Evolutionary conservation across 2,797 vertebrate genomes (phyloP), one percentile per base, ranked within the genome.

Genomic region (Avahi laniger): DNA sequence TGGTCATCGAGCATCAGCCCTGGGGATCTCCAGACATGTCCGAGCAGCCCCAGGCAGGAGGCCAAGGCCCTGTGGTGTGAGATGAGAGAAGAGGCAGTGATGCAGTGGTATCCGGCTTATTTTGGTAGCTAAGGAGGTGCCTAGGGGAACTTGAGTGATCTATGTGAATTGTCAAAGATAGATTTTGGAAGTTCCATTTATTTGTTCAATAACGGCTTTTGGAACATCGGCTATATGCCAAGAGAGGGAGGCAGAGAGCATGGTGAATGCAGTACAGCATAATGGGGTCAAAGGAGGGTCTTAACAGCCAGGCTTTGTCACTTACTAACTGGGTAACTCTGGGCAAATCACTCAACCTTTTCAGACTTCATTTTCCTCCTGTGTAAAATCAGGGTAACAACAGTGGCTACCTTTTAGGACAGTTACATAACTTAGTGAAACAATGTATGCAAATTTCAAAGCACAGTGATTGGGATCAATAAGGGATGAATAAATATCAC

Each of bases 331-430:
- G 22, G 24, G 30, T 46, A 85, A 63, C 41, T 57, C 33, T 80
- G 57, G 38, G 35, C 20, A 70, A 61, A 65, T n/a, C 26, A 35
- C 46, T 30, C 15, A 11, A 50, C 35, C 5, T 70, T 57, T 87
- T 78, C 84, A 80, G 89, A 43, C 35, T 72, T 61, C 24, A 76
- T 50, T 78, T 79, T 86, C 69, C 30, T 88, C 28, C 20, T 33
- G 0, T 63, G 38, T 57, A 18, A 70, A 59, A n/a, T 28, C 48
- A 30, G 41, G 30, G 7, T 20, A n/a, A 57, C 6, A 41, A 28
- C 0, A 46, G 13, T 63, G 14, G 18, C 78, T 91, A 13, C 24
- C 69, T 94, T 93, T 85, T 43, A 33, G 61, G 57, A 30, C n/a
- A 67, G 52, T 14, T 85, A 13, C 30, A n/a, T 69, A 50, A 63